Conservation (phyloP, 2,888 invertebrate species). For the Synergus laeviventris region DNA sequence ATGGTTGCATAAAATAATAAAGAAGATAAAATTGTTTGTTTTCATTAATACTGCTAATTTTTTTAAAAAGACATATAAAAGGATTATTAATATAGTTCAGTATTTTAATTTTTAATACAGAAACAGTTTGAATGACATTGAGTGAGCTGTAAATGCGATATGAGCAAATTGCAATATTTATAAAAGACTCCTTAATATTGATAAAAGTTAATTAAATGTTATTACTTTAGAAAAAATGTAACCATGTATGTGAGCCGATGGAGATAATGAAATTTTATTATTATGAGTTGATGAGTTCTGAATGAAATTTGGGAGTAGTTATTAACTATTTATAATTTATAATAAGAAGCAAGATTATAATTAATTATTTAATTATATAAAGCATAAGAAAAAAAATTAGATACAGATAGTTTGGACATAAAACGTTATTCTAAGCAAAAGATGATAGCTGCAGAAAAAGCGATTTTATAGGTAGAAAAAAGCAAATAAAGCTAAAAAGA, state of each 20-base stretch:
- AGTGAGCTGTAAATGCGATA: neutral
- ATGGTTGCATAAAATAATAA: conserved; percentile 2
- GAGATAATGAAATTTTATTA: neutral
- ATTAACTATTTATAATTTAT: neutral
- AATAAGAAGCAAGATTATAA: neutral
- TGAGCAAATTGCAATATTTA: neutral
- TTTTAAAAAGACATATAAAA: no score
- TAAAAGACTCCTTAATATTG: neutral
- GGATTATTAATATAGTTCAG: neutral
- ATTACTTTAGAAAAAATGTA: neutral
- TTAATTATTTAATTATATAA: neutral
- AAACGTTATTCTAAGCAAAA: neutral
- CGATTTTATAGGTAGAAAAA: neutral
- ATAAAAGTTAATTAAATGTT: neutral
- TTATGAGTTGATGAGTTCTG: neutral
- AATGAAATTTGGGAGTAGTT: neutral
- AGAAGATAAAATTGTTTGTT: no score
- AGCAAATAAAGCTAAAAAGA: neutral
- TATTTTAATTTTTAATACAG: neutral
- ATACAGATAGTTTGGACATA: neutral
- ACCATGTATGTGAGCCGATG: neutral
- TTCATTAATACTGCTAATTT: neutral
- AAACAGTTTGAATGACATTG: neutral
- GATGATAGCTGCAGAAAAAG: neutral
- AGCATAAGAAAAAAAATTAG: neutral